Evolutionary conservation across 2,888 invertebrate species (phyloP).

Genomic region (Melinaea marsaeus): DNA sequence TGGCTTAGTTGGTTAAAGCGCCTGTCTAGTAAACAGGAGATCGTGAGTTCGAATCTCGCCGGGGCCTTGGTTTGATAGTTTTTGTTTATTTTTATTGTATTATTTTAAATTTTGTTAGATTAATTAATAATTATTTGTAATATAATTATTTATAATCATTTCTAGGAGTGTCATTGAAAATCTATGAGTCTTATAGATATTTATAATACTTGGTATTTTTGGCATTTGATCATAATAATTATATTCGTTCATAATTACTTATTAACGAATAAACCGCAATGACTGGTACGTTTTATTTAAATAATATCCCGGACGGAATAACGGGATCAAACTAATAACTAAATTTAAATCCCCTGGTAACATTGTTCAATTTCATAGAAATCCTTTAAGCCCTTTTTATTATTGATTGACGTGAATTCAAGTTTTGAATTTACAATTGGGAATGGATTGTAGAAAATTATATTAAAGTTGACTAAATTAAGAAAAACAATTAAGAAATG

Average conservation of each 20-base stretch:
- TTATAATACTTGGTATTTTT: neutral
- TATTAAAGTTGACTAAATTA: no score
- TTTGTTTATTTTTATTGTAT: neutral
- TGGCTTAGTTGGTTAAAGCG: conserved; percentile 75
- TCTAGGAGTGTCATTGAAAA: neutral
- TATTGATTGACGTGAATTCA: no score
- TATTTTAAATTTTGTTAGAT: neutral
- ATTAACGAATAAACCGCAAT: conserved; percentile 21
- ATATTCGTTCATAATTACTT: neutral
- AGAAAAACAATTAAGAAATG: no score
- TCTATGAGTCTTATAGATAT: neutral
- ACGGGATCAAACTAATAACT: no score
- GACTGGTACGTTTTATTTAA: neutral
- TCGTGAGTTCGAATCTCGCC: conserved; percentile 71
- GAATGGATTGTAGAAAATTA: no score
- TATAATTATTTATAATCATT: neutral
- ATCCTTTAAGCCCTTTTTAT: no score
- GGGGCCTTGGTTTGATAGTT: conserved; percentile 48
- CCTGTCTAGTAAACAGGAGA: conserved; percentile 75
- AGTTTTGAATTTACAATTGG: no score
- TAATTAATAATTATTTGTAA: neutral
- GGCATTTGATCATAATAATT: neutral
- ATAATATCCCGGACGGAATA: no score
- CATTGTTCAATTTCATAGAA: no score
- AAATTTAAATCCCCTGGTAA: no score